Conservation (phyloP, 2,113 vertebrate species). For the Ceyx melanurus region DNA sequence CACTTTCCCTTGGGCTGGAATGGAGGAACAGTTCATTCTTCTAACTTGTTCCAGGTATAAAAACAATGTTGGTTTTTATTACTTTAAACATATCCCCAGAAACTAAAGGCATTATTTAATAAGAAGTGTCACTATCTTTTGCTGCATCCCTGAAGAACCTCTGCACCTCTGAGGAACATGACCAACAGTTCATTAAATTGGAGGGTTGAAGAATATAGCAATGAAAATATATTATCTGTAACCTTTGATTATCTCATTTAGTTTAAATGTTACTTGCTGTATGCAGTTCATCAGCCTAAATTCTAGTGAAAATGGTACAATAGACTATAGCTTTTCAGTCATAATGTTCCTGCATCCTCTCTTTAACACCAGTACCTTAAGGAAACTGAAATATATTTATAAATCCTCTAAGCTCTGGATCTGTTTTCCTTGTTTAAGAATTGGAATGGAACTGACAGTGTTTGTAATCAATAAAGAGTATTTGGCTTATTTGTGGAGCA, state of each 20-base stretch:
- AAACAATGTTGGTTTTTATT: neutral
- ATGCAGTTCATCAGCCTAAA: neutral
- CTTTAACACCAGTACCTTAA: neutral
- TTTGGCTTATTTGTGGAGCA: constrained; percentile 6
- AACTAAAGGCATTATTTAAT: neutral
- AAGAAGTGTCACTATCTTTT: neutral
- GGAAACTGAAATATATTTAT: neutral
- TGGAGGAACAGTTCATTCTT: neutral
- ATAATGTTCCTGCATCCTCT: neutral
- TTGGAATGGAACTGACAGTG: neutral
- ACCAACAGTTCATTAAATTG: neutral
- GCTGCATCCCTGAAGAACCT: neutral
- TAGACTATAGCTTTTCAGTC: neutral
- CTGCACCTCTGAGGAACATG: neutral
- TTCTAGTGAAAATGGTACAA: neutral
- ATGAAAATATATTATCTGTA: neutral
- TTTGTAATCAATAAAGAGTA: neutral
- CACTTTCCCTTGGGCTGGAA: neutral
- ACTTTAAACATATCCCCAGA: neutral
- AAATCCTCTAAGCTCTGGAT: neutral
- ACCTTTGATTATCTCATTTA: neutral
- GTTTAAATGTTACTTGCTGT: neutral
- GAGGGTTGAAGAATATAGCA: neutral
- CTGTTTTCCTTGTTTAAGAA: neutral
- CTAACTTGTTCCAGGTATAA: constrained; percentile 17